Evolutionary conservation across 2,113 vertebrate genomes (phyloP), one percentile per base, ranked within the genome.

Genomic region (Mustelus asterias): DNA sequence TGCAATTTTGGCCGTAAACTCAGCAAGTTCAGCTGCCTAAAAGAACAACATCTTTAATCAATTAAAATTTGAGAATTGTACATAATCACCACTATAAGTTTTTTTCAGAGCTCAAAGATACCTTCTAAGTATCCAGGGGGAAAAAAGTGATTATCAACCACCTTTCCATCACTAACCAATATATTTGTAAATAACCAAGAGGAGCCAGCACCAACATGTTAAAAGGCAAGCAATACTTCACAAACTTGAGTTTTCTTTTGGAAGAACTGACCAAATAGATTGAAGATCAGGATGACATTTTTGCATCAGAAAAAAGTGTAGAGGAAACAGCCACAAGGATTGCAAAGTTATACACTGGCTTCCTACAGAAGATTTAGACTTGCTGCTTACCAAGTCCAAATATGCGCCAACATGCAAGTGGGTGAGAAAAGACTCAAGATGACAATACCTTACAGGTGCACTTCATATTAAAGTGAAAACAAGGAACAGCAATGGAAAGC

Each of bases 21-120:
- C 99, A 72, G 99, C 98, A 98, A 99, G 98, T 97, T 99, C 99
- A 65, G 98, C 97, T 86, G 99, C 98, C 99, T 99, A 94, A 70
- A 96, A 96, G 16, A 70, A 3, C 67, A 95, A 72, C 69, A 48
- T 72, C 37, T 0, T 70, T 48, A 72, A 37, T 93, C 90, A 29
- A 63, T 65, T 18, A 20, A 80, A 80, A 70, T 70, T 70, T 80
- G 37, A 72, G 29, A 33, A 29, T 24, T 48, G 22, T 13, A 48
- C 41, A 65, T 14, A 18, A n/a, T 1, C 58, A 92, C 58, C 65
- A n/a, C 13, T 20, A 44, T 16, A 48, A 10, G 5, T 72, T 95
- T 95, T 58, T 33, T 93, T 94, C 63, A 67, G 16, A 1, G 41
- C 67, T 72, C 67, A 54, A 72, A 76, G 44, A 48, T 41, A 94